These are phyloP conservation scores for Eudyptes chrysolophus DNA, from an alignment of 2,113 vertebrate species.

Conservation along the genomic window DNA sequence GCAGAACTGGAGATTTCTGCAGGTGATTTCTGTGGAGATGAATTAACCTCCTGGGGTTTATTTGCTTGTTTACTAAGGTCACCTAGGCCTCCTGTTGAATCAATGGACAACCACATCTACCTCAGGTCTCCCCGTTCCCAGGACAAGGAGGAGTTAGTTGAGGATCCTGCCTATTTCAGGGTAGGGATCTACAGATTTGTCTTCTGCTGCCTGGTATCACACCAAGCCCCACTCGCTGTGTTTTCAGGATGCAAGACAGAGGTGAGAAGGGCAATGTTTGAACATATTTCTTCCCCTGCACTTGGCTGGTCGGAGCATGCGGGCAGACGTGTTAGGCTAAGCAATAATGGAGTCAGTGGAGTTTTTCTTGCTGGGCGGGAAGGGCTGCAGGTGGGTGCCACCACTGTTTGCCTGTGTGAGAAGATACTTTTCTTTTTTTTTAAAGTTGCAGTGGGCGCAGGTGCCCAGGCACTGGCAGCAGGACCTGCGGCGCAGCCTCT, in stretches of 20 bases:
- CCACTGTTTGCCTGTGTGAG: background rate
- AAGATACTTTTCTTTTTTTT: background rate
- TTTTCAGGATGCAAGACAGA: background rate
- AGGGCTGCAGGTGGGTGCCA: background rate
- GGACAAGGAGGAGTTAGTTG: background rate
- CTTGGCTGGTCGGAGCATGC: background rate
- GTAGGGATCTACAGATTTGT: background rate
- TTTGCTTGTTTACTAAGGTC: background rate
- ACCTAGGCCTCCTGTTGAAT: background rate
- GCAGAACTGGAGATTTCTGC: background rate
- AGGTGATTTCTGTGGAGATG: background rate
- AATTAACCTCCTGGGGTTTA: background rate
- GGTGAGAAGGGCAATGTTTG: accelerated
- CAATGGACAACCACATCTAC: background rate
- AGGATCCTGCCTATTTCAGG: background rate
- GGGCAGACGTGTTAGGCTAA: background rate
- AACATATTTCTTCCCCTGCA: background rate
- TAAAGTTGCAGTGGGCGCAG: background rate
- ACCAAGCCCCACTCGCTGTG: accelerated
- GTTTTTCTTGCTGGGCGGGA: background rate
- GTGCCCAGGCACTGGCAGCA: background rate
- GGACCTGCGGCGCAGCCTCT: background rate
- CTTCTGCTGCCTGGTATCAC: background rate
- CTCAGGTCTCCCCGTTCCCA: background rate
- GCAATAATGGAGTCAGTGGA: background rate